Percentiles rank a stretch among this genome's conserved stretches.
Evolutionary conservation across 2,113 vertebrate genomes (phyloP).

Genomic region (Cyanoramphus novaezelandiae): DNA sequence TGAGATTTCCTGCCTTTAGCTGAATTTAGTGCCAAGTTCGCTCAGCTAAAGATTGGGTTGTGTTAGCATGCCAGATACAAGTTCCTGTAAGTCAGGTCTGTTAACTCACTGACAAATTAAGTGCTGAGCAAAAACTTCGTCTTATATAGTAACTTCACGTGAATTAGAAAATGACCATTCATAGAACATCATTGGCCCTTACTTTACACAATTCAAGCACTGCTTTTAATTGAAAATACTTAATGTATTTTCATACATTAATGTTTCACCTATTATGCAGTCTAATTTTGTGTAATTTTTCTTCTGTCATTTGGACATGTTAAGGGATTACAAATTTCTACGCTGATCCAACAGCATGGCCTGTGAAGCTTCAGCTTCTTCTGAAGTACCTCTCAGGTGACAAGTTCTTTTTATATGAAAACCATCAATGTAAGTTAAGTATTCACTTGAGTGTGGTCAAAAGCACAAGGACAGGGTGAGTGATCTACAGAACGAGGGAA

Average conservation of each 20-base stretch:
- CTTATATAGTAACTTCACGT: background rate
- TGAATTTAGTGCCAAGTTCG: constrained; percentile 60
- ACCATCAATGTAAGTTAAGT: background rate
- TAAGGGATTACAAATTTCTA: background rate
- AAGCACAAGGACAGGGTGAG: background rate
- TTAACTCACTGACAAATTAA: constrained; percentile 28
- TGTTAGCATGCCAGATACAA: constrained; percentile 13
- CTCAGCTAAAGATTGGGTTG: constrained; percentile 12
- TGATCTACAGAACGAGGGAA: background rate
- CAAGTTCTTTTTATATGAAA: background rate
- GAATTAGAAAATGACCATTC: background rate
- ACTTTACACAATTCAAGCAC: background rate
- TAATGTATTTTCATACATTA: background rate
- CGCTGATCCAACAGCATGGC: background rate
- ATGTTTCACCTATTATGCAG: background rate
- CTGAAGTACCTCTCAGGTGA: background rate
- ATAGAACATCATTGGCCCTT: background rate
- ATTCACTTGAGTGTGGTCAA: background rate
- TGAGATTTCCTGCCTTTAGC: constrained; percentile 66
- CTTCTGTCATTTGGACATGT: background rate
- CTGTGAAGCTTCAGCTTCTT: background rate
- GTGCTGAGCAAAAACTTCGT: background rate
- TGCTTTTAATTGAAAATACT: background rate
- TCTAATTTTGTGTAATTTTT: background rate
- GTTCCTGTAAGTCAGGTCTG: background rate